Evolutionary conservation across 2,113 vertebrate genomes (phyloP).

Genomic region (Boulengeromyrus knoepffleri): DNA sequence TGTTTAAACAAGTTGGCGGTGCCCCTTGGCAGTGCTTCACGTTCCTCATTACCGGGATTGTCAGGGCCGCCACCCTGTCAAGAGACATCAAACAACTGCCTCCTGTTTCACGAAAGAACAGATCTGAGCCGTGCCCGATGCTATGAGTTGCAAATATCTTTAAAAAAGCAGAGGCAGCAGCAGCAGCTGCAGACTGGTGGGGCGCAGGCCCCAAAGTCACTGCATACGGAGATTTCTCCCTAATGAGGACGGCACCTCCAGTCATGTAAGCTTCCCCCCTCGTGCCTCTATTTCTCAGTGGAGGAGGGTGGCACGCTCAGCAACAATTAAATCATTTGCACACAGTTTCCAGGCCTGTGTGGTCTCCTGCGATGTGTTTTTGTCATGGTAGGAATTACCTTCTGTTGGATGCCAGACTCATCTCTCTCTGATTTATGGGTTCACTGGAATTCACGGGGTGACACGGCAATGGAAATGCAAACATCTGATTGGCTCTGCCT

Average conservation of each 20-base stretch:
- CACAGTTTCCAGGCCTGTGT: not conserved
- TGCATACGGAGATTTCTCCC: constrained; percentile 10
- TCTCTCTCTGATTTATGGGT: not conserved
- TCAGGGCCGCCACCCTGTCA: constrained; percentile 31
- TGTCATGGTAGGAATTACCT: not conserved
- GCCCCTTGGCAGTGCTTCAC: constrained; percentile 48
- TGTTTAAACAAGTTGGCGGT: constrained; percentile 45
- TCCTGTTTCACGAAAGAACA: constrained; percentile 24
- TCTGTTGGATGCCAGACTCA: not conserved
- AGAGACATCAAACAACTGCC: constrained; percentile 22
- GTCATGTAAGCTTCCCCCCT: constrained; percentile 30
- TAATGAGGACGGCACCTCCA: constrained; percentile 35
- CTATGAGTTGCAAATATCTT: constrained; percentile 32
- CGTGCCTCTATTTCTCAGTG: constrained; percentile 23
- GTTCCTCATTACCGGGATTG: constrained; percentile 61
- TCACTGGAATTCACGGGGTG: not conserved
- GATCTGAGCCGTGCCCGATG: constrained; percentile 26
- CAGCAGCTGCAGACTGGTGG: constrained; percentile 4
- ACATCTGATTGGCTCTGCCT: not conserved
- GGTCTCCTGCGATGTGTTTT: constrained; percentile 20
- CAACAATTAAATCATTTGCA: constrained; percentile 12
- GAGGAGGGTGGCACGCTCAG: not conserved
- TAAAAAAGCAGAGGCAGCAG: constrained; percentile 26
- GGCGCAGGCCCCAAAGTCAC: constrained; percentile 26
- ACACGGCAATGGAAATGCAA: not conserved